Evolutionary conservation across 2,888 invertebrate genomes (phyloP).

Genomic region (Coenonympha glycerion): DNA sequence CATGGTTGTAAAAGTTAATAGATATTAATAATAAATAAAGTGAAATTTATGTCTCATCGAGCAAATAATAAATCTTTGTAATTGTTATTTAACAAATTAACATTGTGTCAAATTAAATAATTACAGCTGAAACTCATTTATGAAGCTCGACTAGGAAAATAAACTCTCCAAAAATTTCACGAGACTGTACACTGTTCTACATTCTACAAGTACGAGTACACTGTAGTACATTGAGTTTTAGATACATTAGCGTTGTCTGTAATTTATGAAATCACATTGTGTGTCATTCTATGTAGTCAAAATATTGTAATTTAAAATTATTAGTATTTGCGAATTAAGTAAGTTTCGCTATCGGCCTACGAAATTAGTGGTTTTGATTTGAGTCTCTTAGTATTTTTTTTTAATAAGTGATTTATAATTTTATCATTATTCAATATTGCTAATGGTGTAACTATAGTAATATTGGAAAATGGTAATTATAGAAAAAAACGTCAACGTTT

Average conservation of each 20-base stretch:
- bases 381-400: slow-evolving; percentile 3
- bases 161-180: no score
- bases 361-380: slow-evolving; percentile 20
- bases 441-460: not conserved
- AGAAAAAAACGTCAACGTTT: no score
- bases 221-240: not conserved
- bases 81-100: not conserved
- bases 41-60: not conserved
- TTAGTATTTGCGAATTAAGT: slow-evolving; percentile 8
- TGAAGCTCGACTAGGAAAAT: no score
- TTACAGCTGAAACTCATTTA: no score
- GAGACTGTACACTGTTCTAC: no score
- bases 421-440: not conserved
- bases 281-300: no score
- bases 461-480: no score
- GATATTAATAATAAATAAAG: no score
- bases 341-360: slow-evolving; percentile 30
- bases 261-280: slow-evolving; percentile 13
- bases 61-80: not conserved
- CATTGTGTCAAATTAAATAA: slow-evolving; percentile 1
- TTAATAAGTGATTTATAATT: slow-evolving; percentile 6
- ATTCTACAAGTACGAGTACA: no score
- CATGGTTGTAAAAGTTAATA: no score
- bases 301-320: slow-evolving; percentile 15
- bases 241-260: slow-evolving; percentile 21